A percentile compares a stretch with the other conserved stretches of the same genome.
Evolutionary conservation across 1,140 invertebrate species (phyloP).

Genomic region (Diplogasteroides magnus): DNA sequence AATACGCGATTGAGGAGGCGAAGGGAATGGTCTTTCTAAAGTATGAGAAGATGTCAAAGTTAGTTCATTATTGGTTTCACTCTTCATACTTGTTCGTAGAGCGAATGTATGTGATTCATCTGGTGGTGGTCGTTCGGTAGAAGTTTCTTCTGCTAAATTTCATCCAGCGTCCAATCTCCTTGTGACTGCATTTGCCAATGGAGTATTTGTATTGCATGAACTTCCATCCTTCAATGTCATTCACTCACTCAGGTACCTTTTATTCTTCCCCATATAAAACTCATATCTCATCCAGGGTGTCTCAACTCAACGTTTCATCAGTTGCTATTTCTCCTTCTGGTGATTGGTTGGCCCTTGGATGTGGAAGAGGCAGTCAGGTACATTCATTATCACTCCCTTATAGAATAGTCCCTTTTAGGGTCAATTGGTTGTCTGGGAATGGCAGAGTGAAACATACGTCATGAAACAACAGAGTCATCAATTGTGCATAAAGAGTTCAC

Average conservation of each 20-base stretch:
- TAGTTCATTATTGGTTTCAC: constrained; percentile 4
- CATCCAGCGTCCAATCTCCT: constrained; percentile 24
- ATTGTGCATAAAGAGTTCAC: constrained; percentile 22
- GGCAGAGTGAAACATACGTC: constrained; percentile 96
- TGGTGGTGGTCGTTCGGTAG: constrained; percentile 1
- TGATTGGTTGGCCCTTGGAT: constrained; percentile 89
- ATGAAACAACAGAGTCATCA: constrained; percentile 90
- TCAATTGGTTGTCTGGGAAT: constrained; percentile 71
- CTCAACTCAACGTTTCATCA: not conserved
- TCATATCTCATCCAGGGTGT: not conserved
- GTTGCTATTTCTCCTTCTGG: constrained; percentile 58
- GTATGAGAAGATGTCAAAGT: constrained; percentile 26
- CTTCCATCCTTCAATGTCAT: constrained; percentile 85
- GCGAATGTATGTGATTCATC: constrained; percentile 2
- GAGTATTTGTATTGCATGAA: constrained; percentile 82
- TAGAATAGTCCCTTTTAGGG: not conserved
- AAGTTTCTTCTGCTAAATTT: constrained; percentile 22
- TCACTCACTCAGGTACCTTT: constrained; percentile 70
- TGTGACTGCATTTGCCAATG: constrained; percentile 74
- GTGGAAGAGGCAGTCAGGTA: constrained; percentile 59
- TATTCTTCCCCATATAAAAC: not conserved
- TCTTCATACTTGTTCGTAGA: not conserved
- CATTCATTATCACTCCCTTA: not conserved
- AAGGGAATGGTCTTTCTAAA: constrained; percentile 7
- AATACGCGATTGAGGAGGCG: not conserved